Base-by-base conservation (phyloP, 2,113 vertebrate genomes). In the Madoqua kirkii region DNA sequence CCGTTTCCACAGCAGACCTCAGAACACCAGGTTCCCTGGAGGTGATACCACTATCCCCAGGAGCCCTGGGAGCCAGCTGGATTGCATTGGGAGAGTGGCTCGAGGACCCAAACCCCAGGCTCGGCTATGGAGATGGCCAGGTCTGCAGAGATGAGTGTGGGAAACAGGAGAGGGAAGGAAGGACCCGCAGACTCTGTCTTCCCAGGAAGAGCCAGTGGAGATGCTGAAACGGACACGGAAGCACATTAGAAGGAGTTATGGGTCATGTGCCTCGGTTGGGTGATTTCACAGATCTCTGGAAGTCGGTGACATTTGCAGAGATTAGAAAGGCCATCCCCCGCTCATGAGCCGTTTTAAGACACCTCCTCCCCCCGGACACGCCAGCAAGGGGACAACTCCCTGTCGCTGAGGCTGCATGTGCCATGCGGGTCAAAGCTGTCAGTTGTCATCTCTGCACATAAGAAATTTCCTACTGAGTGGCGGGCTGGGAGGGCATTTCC, bases 1-100 rank as follows among this genome's bases (percentile, higher is more conserved):
- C n/a, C 1, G 5, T 15, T 29, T 48, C 62, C 43, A 27, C 5
- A 14, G 79, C 76, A 6, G 10, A 27, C n/a, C 31, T 21, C 7
- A 0, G 57, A 5, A 33, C 2, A 5, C 16, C 0, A 12, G 48
- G 16, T 31, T 17, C n/a, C 3, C 0, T 14, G 5, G 87, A 48
- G 50, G 78, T 16, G 31, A 54, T 19, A 2, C 33, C 33, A 2
- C 55, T 64, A 45, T 87, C 40, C 87, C 14, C 19, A 1, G 10
- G 45, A 52, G 16, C 55, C 48, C 54, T 11, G 19, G 21, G 78
- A 45, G 52, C 45, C 3, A 10, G 81, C 17, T 10, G 4, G 27
- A n/a, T 9, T 29, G 5, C 16, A 10, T 14, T 9, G 25, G 40
- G n/a, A 76, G 31, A 55, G 64, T 57, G 19, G 5, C 76, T 48